A percentile compares a stretch with the other conserved stretches of the same genome.
phyloP scores from a whole-genome alignment of 2,888 invertebrate genomes.

The Brenthis daphne region DNA sequence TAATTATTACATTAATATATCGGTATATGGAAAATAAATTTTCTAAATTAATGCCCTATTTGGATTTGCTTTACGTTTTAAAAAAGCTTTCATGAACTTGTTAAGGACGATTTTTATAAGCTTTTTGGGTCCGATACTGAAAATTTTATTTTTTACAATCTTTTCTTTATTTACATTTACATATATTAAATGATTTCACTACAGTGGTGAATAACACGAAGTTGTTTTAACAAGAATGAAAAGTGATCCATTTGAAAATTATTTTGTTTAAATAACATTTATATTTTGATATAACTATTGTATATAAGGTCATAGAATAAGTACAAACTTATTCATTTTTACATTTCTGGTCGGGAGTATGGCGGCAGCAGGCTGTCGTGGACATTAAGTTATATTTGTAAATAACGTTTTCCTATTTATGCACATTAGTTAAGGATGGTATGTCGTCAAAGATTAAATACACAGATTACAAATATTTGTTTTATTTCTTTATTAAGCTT shows the following conservation, averaged over 20 bases:
- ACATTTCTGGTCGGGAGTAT: slow-evolving; percentile 21
- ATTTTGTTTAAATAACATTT: slow-evolving; percentile 17
- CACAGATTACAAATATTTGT: slow-evolving; percentile 57
- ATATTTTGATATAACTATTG: slow-evolving; percentile 22
- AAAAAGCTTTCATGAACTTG: no score
- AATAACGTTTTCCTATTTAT: slow-evolving; percentile 78
- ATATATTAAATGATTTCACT: background rate
- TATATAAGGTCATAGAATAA: slow-evolving; percentile 20
- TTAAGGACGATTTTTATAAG: no score
- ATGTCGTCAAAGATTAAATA: slow-evolving; percentile 64
- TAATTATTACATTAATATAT: background rate
- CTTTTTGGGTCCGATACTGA: no score
- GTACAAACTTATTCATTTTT: slow-evolving; percentile 21
- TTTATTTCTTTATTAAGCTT: slow-evolving; percentile 48
- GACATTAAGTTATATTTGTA: slow-evolving; percentile 51
- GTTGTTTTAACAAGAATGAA: background rate
- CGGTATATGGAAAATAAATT: background rate
- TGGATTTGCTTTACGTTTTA: no score
- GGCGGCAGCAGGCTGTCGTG: slow-evolving; percentile 36
- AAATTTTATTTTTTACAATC: no score
- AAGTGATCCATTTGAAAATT: background rate
- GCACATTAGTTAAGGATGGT: slow-evolving; percentile 66
- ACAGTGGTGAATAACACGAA: background rate
- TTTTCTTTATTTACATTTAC: background rate
- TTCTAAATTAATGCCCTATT: background rate